Conservation (phyloP, 2,113 vertebrate genomes). For the Lamprotornis superbus region DNA sequence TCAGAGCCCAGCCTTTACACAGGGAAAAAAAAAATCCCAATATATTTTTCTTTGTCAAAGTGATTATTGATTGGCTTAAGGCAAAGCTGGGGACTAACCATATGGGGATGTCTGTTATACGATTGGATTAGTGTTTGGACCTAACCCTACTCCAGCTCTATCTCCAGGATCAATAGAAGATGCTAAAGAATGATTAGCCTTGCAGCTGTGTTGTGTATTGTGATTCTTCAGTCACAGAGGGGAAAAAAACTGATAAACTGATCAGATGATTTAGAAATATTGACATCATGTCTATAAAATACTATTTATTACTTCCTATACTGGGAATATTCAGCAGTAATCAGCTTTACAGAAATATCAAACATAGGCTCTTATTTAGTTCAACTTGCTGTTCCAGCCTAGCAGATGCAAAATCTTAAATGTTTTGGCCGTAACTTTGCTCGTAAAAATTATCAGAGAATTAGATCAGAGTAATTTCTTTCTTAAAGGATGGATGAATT, state of each 20-base stretch:
- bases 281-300: background rate
- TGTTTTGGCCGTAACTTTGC: background rate
- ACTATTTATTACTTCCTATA: background rate
- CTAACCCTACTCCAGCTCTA: constrained; percentile 43
- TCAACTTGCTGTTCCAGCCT: background rate
- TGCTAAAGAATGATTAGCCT: constrained; percentile 58
- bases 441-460: background rate
- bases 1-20: background rate
- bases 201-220: background rate
- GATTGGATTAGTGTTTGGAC: constrained; percentile 68
- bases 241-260: background rate
- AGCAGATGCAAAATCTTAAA: background rate
- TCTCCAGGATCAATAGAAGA: constrained; percentile 65
- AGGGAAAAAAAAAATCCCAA: background rate
- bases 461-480: background rate
- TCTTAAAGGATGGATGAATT: background rate
- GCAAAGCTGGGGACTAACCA: constrained; percentile 61
- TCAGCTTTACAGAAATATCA: background rate
- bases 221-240: background rate
- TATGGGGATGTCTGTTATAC: constrained; percentile 71
- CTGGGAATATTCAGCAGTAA: background rate
- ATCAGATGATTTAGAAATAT: background rate
- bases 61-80: constrained; percentile 77
- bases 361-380: background rate
- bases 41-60: constrained; percentile 57